These are phyloP conservation scores for Yponomeuta plumbellus DNA, from an alignment of 2,888 invertebrate genomes.

Conservation along the genomic window DNA sequence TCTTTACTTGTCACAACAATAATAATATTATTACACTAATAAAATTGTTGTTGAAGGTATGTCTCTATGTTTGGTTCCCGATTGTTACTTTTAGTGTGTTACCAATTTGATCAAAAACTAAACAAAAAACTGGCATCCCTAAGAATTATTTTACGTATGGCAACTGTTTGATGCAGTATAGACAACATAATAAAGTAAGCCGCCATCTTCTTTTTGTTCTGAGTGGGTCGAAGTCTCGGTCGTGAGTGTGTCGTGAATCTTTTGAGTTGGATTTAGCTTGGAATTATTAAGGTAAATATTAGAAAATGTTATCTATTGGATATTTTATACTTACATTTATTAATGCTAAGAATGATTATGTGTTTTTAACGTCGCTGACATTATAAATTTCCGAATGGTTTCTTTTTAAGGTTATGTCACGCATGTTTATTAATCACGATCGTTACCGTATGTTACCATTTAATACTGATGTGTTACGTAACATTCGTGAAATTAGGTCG, in stretches of 20 bases:
- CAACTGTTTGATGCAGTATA: neutral
- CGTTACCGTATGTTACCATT: slow-evolving; percentile 6
- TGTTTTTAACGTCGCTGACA: slow-evolving; percentile 3
- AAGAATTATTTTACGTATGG: neutral
- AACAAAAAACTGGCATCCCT: slow-evolving; percentile 2
- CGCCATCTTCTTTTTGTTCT: slow-evolving; percentile 7
- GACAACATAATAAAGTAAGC: neutral
- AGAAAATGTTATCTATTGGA: neutral
- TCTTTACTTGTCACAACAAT: too few relatives aligned
- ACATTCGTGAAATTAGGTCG: slow-evolving; percentile 8
- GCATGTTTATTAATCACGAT: slow-evolving; percentile 5
- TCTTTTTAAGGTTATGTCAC: slow-evolving; percentile 1
- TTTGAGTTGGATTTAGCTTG: slow-evolving; percentile 7
- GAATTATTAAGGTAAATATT: slow-evolving; percentile 8
- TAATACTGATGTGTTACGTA: slow-evolving; percentile 3
- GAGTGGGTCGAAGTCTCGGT: slow-evolving; percentile 6
- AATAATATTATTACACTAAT: too few relatives aligned
- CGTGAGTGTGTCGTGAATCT: slow-evolving; percentile 2
- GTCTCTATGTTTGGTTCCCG: too few relatives aligned
- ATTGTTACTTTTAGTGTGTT: too few relatives aligned
- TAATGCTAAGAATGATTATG: neutral
- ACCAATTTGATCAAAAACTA: neutral
- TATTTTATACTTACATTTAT: too few relatives aligned
- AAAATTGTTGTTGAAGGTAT: too few relatives aligned
- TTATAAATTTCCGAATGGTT: neutral